phyloP scores from a whole-genome alignment of 2,113 vertebrate genomes.

The Micromys minutus region DNA sequence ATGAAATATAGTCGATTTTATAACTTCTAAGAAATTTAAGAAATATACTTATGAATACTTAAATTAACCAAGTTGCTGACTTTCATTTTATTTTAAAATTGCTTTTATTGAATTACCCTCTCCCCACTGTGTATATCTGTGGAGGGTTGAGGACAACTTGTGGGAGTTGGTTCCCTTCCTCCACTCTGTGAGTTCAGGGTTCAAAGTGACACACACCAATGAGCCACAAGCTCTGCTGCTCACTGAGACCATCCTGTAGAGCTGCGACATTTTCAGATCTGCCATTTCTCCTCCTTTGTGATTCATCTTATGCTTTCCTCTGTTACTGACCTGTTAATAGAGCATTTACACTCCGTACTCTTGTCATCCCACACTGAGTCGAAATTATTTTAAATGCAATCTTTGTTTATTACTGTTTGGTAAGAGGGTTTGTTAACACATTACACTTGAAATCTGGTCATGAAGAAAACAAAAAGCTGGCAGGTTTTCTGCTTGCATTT shows the following conservation, averaged over 20 bases:
- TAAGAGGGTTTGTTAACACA: slow-evolving; percentile 36
- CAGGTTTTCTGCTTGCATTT: slow-evolving; percentile 17
- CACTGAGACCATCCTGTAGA: neutral
- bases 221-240: neutral
- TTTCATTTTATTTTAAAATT: neutral
- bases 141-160: neutral
- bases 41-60: slow-evolving; percentile 9
- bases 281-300: neutral
- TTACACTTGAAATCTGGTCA: slow-evolving; percentile 39
- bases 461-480: neutral
- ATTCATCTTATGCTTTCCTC: neutral
- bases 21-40: neutral
- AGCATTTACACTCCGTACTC: neutral
- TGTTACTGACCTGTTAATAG: neutral
- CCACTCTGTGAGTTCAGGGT: no score
- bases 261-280: neutral
- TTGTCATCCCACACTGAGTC: neutral
- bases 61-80: neutral
- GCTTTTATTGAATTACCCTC: neutral
- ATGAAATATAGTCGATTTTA: neutral
- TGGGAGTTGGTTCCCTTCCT: no score
- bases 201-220: neutral
- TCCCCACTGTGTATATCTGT: no score
- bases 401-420: slow-evolving; percentile 49
- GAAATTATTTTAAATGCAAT: slow-evolving; percentile 33